phyloP scores from a whole-genome alignment of 1,140 invertebrate genomes.

The Drosophila nasuta region DNA sequence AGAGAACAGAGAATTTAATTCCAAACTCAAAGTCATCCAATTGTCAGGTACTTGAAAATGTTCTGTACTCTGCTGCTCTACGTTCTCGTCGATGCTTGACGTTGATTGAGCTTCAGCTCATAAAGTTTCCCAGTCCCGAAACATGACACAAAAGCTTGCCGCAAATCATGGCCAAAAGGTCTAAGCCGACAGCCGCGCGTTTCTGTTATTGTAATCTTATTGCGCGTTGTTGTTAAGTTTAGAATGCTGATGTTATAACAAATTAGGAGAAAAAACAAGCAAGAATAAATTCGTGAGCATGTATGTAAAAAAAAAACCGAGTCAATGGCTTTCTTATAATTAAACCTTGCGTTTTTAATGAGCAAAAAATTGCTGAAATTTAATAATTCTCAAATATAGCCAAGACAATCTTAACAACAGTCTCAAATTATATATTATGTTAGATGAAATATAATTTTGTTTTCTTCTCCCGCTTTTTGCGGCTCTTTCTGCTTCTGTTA shows the following conservation, averaged over 20 bases:
- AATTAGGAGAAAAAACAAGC: conserved; percentile 48
- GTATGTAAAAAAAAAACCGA: conserved; percentile 76
- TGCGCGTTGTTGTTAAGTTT: conserved; percentile 71
- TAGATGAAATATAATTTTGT: conserved; percentile 42
- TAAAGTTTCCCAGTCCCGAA: conserved; percentile 26
- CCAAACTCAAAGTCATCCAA: conserved; percentile 73
- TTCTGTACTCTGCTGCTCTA: conserved; percentile 23
- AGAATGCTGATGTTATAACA: conserved; percentile 80
- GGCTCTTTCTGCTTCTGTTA: conserved; percentile 43
- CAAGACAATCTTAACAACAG: background rate
- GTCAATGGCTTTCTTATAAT: conserved; percentile 80
- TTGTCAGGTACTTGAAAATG: conserved; percentile 67
- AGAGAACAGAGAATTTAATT: conserved; percentile 51
- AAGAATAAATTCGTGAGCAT: conserved; percentile 27
- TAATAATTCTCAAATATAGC: conserved; percentile 42
- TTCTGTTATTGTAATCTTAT: conserved; percentile 60
- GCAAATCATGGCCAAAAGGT: conserved; percentile 15
- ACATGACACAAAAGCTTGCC: conserved; percentile 41
- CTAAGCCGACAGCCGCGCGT: conserved; percentile 15
- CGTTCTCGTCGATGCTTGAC: conserved; percentile 40
- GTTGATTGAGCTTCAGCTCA: conserved; percentile 62
- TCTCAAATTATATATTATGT: conserved; percentile 33
- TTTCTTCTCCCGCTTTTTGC: conserved; percentile 33
- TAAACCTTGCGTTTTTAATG: conserved; percentile 68
- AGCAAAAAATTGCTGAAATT: conserved; percentile 58